Base-by-base conservation (phyloP, 1,140 invertebrate genomes). In the Cephus cinctus region DNA sequence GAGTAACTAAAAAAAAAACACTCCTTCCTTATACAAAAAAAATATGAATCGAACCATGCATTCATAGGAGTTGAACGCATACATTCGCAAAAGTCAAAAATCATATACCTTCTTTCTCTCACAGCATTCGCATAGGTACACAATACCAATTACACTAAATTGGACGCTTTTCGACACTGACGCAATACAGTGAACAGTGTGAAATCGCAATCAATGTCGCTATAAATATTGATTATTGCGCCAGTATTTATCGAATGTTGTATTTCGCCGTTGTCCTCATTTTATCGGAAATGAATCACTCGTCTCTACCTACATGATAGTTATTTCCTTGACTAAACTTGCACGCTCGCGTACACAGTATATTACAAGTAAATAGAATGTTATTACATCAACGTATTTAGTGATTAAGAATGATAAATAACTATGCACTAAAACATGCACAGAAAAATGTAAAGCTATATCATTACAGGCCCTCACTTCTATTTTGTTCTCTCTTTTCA, bases 401-500 rank as follows among this genome's bases (percentile, higher is more conserved):
- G 50, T 43, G 43, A 63, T 54, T 46, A 43, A 62, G 64, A 62
- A 38, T 52, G 51, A 65, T 67, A 60, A 63, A 65, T 67, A 65
- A 65, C 71, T 75, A 76, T 76, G 71, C 73, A 76, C 64, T 77
- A 77, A 77, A 77, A 77, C 72, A 77, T 74, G 75, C 73, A 74
- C 61, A 75, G 68, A 61, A 52, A 67, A 59, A 54, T 47, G 50
- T 62, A 69, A 70, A 68, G 48, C 56, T 70, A 65, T 43, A 43
- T 30, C 30, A 40, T 34, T 45, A 50, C 16, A 51, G 15, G 25
- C 44, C 22, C 36, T 32, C 46, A 9, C 14, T 2, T 20, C 38
- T 34, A 15, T 23, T 31, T 11, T 34, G 21, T 32, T 47, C 15
- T 50, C 21, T 40, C 12, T n/a, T 36, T 16, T 4, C n/a, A n/a